phyloP scores from a whole-genome alignment of 35 echinoderm and acorn worm genomes.

The Strongylocentrotus purpuratus region DNA sequence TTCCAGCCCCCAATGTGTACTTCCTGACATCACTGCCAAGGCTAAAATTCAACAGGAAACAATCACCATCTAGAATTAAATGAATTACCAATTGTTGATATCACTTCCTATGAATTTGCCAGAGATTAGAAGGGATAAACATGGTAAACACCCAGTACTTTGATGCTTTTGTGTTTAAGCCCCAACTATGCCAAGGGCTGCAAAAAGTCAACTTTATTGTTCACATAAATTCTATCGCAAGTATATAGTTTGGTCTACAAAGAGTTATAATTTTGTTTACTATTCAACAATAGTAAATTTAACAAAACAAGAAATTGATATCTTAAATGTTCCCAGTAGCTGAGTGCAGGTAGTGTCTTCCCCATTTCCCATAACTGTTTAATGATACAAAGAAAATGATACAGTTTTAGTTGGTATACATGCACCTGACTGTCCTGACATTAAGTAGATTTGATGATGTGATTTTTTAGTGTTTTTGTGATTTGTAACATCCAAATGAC shows the following conservation, averaged over 20 bases:
- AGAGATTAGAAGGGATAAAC: not conserved
- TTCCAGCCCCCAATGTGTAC: not conserved
- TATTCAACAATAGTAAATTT: no score
- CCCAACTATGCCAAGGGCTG: not conserved
- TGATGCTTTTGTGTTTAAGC: not conserved
- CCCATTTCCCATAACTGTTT: no score
- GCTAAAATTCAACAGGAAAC: not conserved
- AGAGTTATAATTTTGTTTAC: no score
- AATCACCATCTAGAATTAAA: not conserved
- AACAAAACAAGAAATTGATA: no score
- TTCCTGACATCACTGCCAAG: not conserved
- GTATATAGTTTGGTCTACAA: no score
- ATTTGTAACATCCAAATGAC: not conserved
- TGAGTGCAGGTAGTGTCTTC: no score
- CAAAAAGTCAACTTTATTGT: not conserved
- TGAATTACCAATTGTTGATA: not conserved
- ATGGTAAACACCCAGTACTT: not conserved
- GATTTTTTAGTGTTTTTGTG: not conserved
- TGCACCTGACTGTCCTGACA: no score
- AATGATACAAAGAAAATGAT: no score
- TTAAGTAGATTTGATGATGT: no score
- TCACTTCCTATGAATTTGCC: not conserved
- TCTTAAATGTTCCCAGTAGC: no score
- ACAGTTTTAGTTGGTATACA: no score
- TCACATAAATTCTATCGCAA: no score